Evolutionary conservation across 92 coral and sea anemone genomes (phyloP), one percentile per base, ranked within the genome.

Genomic region (Phenganax stokvisi): DNA sequence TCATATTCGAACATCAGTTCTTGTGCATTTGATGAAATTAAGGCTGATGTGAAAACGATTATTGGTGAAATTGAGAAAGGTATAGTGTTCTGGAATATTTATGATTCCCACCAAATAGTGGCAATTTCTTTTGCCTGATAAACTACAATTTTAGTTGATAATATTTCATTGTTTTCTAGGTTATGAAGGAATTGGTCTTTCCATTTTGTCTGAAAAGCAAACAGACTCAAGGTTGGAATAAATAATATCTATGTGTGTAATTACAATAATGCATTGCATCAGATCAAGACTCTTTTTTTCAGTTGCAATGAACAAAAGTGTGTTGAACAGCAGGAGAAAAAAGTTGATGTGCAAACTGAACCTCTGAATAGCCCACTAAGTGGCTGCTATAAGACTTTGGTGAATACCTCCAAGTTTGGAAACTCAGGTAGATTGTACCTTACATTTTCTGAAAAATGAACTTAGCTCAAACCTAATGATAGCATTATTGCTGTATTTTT

Each of bases 351-450:
- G 6, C 56, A 56, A 17, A 76, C 16, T 56, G 68, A 58, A 13
- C 27, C 17, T 8, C 67, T 17, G 10, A 12, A 5, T 58, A 29
- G 58, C 62, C 57, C 13, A n/a, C 11, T 76, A 0, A 60, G 63
- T 10, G 71, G 79, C 3, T 69, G 61, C 10, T 78, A 64, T 56
- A 83, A 85, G 53, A 89, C 80, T 72, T 87, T 91, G 71, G 78
- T 91, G 51, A 86, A 72, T 73, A 72, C 91, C 51, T 90, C 96
- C 10, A 90, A 89, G 47, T 91, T 91, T 91, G 91, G 96, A 57
- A 85, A 85, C 29, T 80, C 86, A 61, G 96, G 96, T 91, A 61
- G 61, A 30, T 74, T 17, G 29, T 28, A 8, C 12, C 8, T 44
- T 51, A 72, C 52, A 37, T 37, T 37, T 37, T 37, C 47, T 1